Evolutionary conservation across 2,797 vertebrate species (phyloP).

Genomic region (Knipowitschia caucasica): DNA sequence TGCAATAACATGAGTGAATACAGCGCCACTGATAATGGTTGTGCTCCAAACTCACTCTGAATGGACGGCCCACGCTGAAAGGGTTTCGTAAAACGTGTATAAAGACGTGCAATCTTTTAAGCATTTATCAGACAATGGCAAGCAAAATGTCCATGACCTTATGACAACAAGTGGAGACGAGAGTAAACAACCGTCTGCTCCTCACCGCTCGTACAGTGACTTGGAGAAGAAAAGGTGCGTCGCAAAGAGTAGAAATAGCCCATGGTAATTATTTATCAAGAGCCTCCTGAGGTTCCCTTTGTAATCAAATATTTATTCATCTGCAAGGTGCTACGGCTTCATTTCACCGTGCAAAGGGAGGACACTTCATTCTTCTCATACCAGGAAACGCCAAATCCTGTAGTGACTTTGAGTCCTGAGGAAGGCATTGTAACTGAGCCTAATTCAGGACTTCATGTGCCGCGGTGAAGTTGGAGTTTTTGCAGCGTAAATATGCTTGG

Average conservation of each 20-base stretch:
- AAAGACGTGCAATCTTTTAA: neutral
- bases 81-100: neutral
- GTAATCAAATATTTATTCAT: constrained; percentile 4
- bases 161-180: neutral
- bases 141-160: neutral
- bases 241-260: no score
- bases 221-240: neutral
- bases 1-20: neutral
- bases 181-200: neutral
- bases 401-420: neutral
- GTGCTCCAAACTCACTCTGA: neutral
- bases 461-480: no score
- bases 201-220: neutral
- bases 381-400: neutral
- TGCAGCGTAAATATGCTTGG: no score
- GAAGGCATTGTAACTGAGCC: neutral
- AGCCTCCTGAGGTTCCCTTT: neutral
- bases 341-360: neutral
- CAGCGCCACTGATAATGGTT: neutral
- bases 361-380: neutral
- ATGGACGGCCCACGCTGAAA: neutral
- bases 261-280: constrained; percentile 6
- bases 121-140: neutral
- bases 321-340: neutral
- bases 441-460: no score